Evolutionary conservation across 2,797 vertebrate genomes (phyloP), one percentile per base, ranked within the genome.

Genomic region (Hafferia zeledoni): DNA sequence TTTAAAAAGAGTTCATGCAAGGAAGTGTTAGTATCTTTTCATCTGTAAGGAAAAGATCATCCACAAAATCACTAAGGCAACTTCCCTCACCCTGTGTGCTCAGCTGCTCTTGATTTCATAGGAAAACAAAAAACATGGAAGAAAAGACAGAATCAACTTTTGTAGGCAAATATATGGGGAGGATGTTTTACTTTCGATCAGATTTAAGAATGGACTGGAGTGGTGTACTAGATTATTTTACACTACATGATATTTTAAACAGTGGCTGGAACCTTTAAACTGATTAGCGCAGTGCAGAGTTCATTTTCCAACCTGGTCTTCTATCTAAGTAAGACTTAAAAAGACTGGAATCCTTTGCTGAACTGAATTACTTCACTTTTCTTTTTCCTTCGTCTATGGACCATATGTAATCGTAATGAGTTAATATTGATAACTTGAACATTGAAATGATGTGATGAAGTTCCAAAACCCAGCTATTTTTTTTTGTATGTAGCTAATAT

Each of bases 1-100:
- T 93, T 94, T 97, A 95, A 97, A 97, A 96, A 96, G 88, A 94
- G 86, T 95, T 81, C 63, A n/a, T 85, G 88, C 69, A 94, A 91
- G 61, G 55, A 94, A 82, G 52, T 87, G 59, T 83, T 92, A 71
- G 79, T 72, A 93, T 94, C 90, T 96, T 95, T 60, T 95, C 90
- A 95, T 96, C 91, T 93, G 65, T 81, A 87, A 95, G 95, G 92
- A 96, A 92, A 96, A 72, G 65, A 65, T 41, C 83, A 95, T 94
- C 95, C 94, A 95, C 89, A 64, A 88, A 83, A 76, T 90, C 92
- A 81, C 79, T 68, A 70, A 78, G 65, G 65, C 43, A 79, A 55
- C 31, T 84, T 92, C 22, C 31, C 41, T 83, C 68, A 30, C 44
- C 57, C 31, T 71, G 46, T 63, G 47, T 63, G 35, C 50, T 72